Evolutionary conservation across 2,888 invertebrate species (phyloP).

Genomic region (Polydrusus pterygomalis): DNA sequence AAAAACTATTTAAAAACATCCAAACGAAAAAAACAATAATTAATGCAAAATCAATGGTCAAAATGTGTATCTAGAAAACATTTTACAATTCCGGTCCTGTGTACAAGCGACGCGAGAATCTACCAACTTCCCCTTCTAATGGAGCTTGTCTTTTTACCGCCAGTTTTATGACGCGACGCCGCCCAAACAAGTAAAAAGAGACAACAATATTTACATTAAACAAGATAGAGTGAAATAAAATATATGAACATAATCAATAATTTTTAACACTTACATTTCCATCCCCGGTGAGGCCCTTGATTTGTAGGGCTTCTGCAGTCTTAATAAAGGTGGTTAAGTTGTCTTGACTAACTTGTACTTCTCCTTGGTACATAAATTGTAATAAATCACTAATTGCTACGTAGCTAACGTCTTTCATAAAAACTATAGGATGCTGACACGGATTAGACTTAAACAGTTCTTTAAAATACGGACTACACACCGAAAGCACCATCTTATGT

Average conservation of each 20-base stretch:
- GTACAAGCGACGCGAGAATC: constrained; percentile 22
- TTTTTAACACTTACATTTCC: constrained; percentile 66
- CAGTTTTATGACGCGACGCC: constrained; percentile 6
- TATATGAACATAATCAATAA: constrained; percentile 13
- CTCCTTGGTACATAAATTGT: constrained; percentile 78
- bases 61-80: no score
- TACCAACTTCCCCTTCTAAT: constrained; percentile 30
- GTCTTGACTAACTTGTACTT: constrained; percentile 72
- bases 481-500: constrained; percentile 82
- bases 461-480: constrained; percentile 83
- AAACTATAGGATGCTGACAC: constrained; percentile 79
- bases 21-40: no score
- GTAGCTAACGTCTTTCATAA: constrained; percentile 77
- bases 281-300: constrained; percentile 71
- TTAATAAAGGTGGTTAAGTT: constrained; percentile 70
- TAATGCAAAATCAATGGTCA: no score
- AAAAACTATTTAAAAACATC: neutral
- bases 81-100: neutral
- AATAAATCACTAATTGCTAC: constrained; percentile 75
- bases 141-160: constrained; percentile 12
- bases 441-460: constrained; percentile 80
- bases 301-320: constrained; percentile 71
- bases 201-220: constrained; percentile 19
- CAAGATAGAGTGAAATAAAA: constrained; percentile 19
- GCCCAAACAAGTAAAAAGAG: constrained; percentile 32